Percentiles rank a stretch among this genome's conserved stretches.
phyloP scores from a whole-genome alignment of 2,888 invertebrate species.

The Lasioglossum villosulum region DNA sequence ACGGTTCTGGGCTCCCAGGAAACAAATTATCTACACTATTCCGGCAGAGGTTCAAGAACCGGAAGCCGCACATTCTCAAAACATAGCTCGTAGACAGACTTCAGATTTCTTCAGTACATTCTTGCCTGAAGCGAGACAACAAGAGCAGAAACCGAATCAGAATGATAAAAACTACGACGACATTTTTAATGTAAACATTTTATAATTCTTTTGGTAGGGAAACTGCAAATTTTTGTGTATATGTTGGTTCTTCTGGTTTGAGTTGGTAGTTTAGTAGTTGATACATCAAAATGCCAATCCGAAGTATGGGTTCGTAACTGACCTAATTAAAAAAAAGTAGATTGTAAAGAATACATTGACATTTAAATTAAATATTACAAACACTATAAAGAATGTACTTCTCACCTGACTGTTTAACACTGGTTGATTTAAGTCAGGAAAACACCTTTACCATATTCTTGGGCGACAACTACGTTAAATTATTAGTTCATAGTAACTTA shows the following conservation, averaged over 20 bases:
- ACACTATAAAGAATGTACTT: neutral
- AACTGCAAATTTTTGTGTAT: neutral
- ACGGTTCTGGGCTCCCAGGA: constrained; percentile 64
- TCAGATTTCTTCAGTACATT: neutral
- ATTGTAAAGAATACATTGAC: neutral
- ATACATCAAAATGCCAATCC: too few species aligned
- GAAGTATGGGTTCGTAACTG: neutral
- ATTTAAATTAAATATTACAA: neutral
- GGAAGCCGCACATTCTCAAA: neutral
- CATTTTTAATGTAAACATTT: constrained; percentile 87
- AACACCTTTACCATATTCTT: too few species aligned
- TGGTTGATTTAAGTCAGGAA: too few species aligned
- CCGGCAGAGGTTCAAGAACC: neutral
- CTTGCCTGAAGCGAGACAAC: too few species aligned
- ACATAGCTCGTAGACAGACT: neutral
- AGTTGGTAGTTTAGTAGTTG: neutral
- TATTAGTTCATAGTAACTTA: too few species aligned
- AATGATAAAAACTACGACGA: constrained; percentile 86
- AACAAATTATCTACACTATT: constrained; percentile 50
- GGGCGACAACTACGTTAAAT: too few species aligned
- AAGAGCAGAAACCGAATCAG: constrained; percentile 4
- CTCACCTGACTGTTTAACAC: too few species aligned
- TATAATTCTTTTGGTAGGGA: neutral
- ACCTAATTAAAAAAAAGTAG: neutral
- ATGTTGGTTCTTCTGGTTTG: neutral